A percentile compares a stretch with the other conserved stretches of the same genome.
Evolutionary conservation across 2,888 invertebrate genomes (phyloP).

Genomic region (Cerastoderma edule): DNA sequence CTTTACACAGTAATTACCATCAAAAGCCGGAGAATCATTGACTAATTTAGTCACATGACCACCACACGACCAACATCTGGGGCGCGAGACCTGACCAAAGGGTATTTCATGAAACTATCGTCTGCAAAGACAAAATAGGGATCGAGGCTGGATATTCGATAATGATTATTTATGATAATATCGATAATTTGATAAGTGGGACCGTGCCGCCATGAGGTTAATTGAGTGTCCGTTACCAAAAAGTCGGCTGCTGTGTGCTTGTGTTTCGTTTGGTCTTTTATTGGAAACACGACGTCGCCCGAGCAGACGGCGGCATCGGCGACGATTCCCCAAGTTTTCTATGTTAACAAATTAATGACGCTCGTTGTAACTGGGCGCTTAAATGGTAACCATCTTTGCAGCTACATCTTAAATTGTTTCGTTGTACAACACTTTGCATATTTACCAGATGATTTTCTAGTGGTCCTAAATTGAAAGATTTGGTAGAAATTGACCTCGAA

Average conservation of each 20-base stretch:
- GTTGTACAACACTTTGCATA: too few relatives aligned
- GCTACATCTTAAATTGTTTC: too few relatives aligned
- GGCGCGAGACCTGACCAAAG: slow-evolving; percentile 32
- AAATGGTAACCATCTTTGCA: too few relatives aligned
- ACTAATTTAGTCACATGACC: slow-evolving; percentile 54
- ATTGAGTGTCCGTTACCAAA: slow-evolving; percentile 16
- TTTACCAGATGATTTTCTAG: too few relatives aligned
- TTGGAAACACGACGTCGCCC: not conserved
- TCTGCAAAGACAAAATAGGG: slow-evolving; percentile 30
- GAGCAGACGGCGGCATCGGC: slow-evolving; percentile 16
- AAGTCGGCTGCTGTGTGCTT: slow-evolving; percentile 3
- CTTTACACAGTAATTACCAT: slow-evolving; percentile 29
- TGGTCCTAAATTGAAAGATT: too few relatives aligned
- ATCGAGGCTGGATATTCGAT: slow-evolving; percentile 29
- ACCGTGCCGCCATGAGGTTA: slow-evolving; percentile 12
- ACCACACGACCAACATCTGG: slow-evolving; percentile 62
- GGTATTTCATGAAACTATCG: slow-evolving; percentile 28
- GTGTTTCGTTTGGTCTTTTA: slow-evolving; percentile 25
- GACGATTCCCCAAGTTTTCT: too few relatives aligned
- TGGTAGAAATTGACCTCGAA: too few relatives aligned
- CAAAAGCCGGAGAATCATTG: slow-evolving; percentile 4
- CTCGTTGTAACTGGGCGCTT: too few relatives aligned
- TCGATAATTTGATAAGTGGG: slow-evolving; percentile 31
- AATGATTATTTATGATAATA: slow-evolving; percentile 51
- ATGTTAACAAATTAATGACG: too few relatives aligned